Evolutionary conservation across 2,113 vertebrate species (phyloP).

Genomic region (Carassius auratus): DNA sequence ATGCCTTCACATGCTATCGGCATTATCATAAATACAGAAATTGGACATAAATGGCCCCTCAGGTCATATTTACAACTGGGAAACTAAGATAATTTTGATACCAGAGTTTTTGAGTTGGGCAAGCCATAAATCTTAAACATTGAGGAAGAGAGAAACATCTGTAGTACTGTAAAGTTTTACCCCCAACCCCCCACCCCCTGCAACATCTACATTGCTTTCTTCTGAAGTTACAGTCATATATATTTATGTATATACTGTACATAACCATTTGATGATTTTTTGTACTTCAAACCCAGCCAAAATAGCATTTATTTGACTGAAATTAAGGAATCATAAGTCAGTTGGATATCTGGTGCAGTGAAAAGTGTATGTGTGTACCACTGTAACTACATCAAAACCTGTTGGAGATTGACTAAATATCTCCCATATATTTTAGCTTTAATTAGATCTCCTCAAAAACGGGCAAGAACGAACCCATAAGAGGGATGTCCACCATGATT

Average conservation of each 20-base stretch:
- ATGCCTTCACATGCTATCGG: background rate
- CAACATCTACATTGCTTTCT: too few species aligned
- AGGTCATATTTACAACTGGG: background rate
- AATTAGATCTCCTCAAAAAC: too few species aligned
- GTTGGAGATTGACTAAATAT: too few species aligned
- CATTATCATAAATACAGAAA: background rate
- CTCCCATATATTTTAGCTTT: too few species aligned
- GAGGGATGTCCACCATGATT: too few species aligned
- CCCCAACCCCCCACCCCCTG: fast-evolving
- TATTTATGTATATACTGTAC: background rate
- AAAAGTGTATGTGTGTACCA: background rate
- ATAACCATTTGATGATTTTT: background rate
- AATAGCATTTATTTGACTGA: background rate
- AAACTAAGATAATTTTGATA: background rate
- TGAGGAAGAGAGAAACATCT: background rate
- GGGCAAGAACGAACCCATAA: too few species aligned
- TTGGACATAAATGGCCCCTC: background rate
- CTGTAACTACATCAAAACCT: too few species aligned
- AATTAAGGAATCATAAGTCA: background rate
- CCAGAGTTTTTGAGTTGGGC: background rate
- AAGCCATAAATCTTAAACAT: background rate
- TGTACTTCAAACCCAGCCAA: background rate
- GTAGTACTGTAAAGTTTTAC: background rate
- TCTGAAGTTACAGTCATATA: background rate
- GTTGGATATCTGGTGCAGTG: background rate